Base-by-base conservation (phyloP, 2,797 vertebrate species). In the Takifugu ocellatus region DNA sequence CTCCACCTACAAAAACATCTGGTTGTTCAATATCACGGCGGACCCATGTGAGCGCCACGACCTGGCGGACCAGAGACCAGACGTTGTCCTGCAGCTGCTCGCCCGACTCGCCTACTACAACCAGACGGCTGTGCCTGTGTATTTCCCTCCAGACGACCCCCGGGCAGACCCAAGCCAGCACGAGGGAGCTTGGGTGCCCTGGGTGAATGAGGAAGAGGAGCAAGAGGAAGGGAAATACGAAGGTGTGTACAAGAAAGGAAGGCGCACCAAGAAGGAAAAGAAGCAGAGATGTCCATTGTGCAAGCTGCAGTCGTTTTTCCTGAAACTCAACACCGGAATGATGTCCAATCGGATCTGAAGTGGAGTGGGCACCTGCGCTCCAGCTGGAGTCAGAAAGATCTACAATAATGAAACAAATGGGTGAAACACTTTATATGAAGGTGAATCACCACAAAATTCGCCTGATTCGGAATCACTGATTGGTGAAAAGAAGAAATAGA, bases 11-110 rank as follows among this genome's bases (percentile, higher is more conserved):
- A 92, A 91, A 70, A 92, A 88, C 0, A 24, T 97, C 61, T 98
- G 96, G 96, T 91, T 99, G 51, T 99, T 96, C 87, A 98, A 99
- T 88, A 95, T 99, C 89, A 97, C 93, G 0, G 93, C 86, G 0
- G 97, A 99, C 83, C 97, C 97, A 1, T 98, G 92, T 0, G 97
- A 99, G 72, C 90, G 95, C 1, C 87, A 84, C 0, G 94, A 99
- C 82, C 79, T 97, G 51, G 89, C 96, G 0, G 86, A 76, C 5
- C 89, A 86, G 73, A 83, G 91, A 29, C 94, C 95, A 0, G 95
- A 96, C 0, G 86, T 99, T 43, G 97, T 98, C 25, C 90, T 82
- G 1, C 81, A 62, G 47, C 90, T 99, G 49, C 84, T 99, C 71
- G 75, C 74, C 36, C 91, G 95, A 5, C 75, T 99, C 16, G 94